Evolutionary conservation across 2,888 invertebrate species (phyloP), one percentile per base, ranked within the genome.

Genomic region (Drosophila robusta): DNA sequence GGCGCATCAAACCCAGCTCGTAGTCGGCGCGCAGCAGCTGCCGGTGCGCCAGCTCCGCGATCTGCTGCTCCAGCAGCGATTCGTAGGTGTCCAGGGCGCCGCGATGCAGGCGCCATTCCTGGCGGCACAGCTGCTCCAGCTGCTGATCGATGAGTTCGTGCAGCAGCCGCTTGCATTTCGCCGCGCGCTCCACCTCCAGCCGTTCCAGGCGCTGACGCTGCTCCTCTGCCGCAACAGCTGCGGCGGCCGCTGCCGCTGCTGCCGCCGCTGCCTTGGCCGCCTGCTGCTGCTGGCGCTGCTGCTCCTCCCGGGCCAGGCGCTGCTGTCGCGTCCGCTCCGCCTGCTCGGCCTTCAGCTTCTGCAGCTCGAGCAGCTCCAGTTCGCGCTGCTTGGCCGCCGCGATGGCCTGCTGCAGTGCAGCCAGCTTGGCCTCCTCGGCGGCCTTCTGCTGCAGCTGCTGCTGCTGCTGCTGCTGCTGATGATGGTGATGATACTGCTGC

Each of bases 1-100:
- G 91, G 14, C 88, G 74, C 44, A 91, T 71, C 2, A 94, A 69
- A 79, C 92, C 26, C 78, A 87, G 34, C 79, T 92, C 75, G 26
- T 89, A 82, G 14, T 81, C 69, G 54, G 80, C 70, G 9, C 44
- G 60, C 29, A 64, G 16, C 4, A 55, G 0, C 18, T 70, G 47
- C 6, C 36, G 4, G n/a, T 36, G 14, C 5, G 50, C 29, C 14
- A 74, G 3, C 0, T 50, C 45, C 0, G 14, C 6, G 0, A 56
- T 66, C 3, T 60, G 6, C 6, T 49, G 9, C 1, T 61, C 39
- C 18, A 86, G 11, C 22, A 74, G 12, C 2, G 44, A 0, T 5
- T 69, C 71, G 41, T 52, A 71, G 4, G 24, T 22, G 4, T 6
- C 45, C 26, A 50, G 24, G 24, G 55, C 34, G 1, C 4, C 32